Base-by-base conservation (phyloP, 2,888 invertebrate species). In the Tubiluchus corallicola region DNA sequence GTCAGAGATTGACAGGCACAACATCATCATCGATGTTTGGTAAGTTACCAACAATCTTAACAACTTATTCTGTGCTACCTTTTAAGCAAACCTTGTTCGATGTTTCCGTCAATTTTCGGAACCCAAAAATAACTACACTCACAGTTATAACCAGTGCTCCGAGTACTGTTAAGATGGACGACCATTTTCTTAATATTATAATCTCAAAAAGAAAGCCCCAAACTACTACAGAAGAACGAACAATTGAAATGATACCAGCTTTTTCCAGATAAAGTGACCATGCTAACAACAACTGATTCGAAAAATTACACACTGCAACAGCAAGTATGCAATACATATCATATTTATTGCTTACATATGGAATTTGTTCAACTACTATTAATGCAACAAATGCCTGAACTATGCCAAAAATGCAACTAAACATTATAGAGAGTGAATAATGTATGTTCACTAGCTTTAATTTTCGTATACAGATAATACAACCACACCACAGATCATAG, bases 341-440 rank as follows among this genome's bases (percentile, higher is more conserved):
- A n/a, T n/a, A n/a, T n/a, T n/a, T n/a, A n/a, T n/a, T n/a, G n/a
- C n/a, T n/a, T n/a, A 29, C 29, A 29, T 29, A 29, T n/a, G 29
- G 29, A 29, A 84, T 66, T 1, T 77, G 75, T n/a, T 82, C 82
- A 53, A 83, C 74, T 64, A 75, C 74, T 40, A 49, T 44, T 4
- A 81, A 79, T 43, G 81, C 77, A 46, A 76, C 65, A 29, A 81
- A 60, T 17, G 84, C 54, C 47, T 56, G 52, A 4, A 50, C 21
- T 16, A 56, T 84, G 59, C 83, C 81, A 29, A 82, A 64, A 44
- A 84, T 71, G 29, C 83, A 84, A 64, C 84, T 81, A 48, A 77
- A 83, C 15, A 82, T 78, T 80, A 87, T 83, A 38, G 84, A 82
- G 40, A 87, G 82, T 42, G 84, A 82, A 59, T 83, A 85, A 65